Percentiles rank a stretch among this genome's conserved stretches.
phyloP scores from a whole-genome alignment of 2,113 vertebrate species.

The Pygoscelis adeliae region DNA sequence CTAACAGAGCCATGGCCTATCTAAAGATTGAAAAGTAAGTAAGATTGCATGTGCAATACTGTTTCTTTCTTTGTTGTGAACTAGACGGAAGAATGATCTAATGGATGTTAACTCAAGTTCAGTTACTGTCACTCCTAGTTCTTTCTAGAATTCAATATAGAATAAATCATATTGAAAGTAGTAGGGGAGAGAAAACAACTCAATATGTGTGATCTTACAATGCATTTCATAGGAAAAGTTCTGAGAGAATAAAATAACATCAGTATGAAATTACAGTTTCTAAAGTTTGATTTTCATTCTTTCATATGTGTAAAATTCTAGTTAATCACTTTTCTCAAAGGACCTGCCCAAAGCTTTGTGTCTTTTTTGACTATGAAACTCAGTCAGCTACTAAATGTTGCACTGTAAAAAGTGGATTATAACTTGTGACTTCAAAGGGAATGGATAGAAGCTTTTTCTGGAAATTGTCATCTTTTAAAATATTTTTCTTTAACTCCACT shows the following conservation, averaged over 20 bases:
- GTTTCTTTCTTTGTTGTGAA: background rate
- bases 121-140: background rate
- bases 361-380: background rate
- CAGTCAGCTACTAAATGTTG: background rate
- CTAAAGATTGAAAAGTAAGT: constrained; percentile 89
- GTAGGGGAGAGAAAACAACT: background rate
- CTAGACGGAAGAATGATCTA: background rate
- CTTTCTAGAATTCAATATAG: background rate
- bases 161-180: background rate
- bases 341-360: background rate
- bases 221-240: background rate
- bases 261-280: background rate
- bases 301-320: background rate
- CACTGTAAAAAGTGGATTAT: background rate
- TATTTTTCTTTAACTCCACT: background rate
- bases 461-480: background rate
- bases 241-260: background rate
- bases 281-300: background rate
- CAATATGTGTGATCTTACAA: background rate
- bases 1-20: constrained; percentile 97
- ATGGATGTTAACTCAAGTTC: background rate
- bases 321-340: background rate
- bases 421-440: background rate
- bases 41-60: background rate
- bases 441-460: background rate